Percentiles rank a stretch among this genome's conserved stretches.
Conservation (phyloP, 2,113 vertebrate species). For the Thalassoma bifasciatum region DNA sequence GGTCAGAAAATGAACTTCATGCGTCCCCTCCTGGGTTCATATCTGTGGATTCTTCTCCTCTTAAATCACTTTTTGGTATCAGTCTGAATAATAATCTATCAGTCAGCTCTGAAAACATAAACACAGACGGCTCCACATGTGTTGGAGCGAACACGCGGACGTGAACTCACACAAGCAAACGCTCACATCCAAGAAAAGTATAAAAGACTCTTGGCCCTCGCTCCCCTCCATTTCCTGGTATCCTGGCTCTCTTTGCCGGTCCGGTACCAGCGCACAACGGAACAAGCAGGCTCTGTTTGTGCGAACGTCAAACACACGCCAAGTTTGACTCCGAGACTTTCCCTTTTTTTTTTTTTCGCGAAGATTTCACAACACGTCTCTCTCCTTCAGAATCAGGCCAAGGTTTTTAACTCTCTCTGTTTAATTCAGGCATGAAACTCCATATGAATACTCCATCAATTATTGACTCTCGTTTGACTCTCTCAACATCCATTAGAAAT, state of each 20-base stretch:
- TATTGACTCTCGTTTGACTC: conserved; percentile 65
- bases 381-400: conserved; percentile 46
- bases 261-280: conserved; percentile 39
- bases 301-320: conserved; percentile 33
- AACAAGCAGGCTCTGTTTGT: conserved; percentile 58
- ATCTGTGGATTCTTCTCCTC: no score
- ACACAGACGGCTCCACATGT: background rate
- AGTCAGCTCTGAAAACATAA: background rate
- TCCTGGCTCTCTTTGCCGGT: conserved; percentile 22
- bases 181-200: conserved; percentile 9
- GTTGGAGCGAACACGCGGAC: background rate
- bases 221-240: conserved; percentile 46
- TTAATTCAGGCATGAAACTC: conserved; percentile 60
- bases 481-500: conserved; percentile 65
- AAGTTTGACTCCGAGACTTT: conserved; percentile 15
- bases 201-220: conserved; percentile 22
- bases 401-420: conserved; percentile 31
- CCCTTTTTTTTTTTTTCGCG: no score
- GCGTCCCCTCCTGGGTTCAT: no score
- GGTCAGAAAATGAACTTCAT: no score
- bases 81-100: background rate
- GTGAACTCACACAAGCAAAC: background rate
- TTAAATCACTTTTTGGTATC: no score
- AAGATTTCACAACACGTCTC: no score
- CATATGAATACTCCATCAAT: conserved; percentile 66